phyloP scores from a whole-genome alignment of 2,888 invertebrate genomes.

The Embidobia sp. region DNA sequence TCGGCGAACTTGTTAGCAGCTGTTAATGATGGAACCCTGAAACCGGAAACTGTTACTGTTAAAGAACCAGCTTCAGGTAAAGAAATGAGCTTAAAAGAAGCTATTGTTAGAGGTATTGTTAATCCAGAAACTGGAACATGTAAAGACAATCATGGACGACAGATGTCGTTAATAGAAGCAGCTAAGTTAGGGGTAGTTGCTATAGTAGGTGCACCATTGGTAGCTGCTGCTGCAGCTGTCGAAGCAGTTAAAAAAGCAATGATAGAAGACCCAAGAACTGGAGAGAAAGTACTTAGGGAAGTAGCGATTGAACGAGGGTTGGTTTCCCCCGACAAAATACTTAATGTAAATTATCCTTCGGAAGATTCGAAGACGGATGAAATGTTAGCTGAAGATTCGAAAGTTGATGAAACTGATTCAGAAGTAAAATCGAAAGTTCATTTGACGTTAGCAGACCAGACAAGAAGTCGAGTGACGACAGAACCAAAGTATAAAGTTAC shows the following conservation, averaged over 20 bases:
- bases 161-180: slow-evolving; percentile 88
- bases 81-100: slow-evolving; percentile 87
- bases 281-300: slow-evolving; percentile 90
- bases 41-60: slow-evolving; percentile 86
- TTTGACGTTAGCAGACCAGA: slow-evolving; percentile 84
- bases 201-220: slow-evolving; percentile 89
- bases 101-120: slow-evolving; percentile 88
- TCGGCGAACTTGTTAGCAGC: slow-evolving; percentile 89
- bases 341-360: slow-evolving; percentile 65
- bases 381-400: slow-evolving; percentile 55
- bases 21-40: slow-evolving; percentile 88
- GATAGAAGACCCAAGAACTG: slow-evolving; percentile 90
- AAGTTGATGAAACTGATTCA: slow-evolving; percentile 77
- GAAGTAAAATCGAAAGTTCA: slow-evolving; percentile 13
- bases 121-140: slow-evolving; percentile 88
- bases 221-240: slow-evolving; percentile 87
- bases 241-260: slow-evolving; percentile 85
- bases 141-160: slow-evolving; percentile 85
- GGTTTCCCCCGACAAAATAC: slow-evolving; percentile 80
- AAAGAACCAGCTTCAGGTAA: slow-evolving; percentile 87
- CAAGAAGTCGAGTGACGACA: slow-evolving; percentile 83
- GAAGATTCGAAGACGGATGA: slow-evolving; percentile 82
- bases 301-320: slow-evolving; percentile 90
- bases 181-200: slow-evolving; percentile 89
- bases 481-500: slow-evolving; percentile 87